phyloP scores from a whole-genome alignment of 2,113 vertebrate species.

The Coptodon bakossiorum region DNA sequence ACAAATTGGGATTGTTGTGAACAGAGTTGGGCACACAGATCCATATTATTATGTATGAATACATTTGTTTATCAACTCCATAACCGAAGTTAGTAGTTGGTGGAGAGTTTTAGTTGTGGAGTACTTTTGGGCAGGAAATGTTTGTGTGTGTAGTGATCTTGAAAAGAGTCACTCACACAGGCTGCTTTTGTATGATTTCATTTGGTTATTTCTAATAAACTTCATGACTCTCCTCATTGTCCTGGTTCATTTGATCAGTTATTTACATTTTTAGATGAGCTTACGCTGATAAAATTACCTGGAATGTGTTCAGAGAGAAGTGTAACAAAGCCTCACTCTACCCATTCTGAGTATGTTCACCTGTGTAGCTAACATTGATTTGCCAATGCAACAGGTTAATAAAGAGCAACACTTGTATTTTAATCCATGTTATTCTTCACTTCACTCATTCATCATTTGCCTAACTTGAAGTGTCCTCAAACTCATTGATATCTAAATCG shows the following conservation, averaged over 20 bases:
- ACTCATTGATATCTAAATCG: background rate
- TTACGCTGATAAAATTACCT: background rate
- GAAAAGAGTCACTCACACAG: background rate
- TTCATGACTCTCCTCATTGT: background rate
- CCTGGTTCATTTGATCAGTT: background rate
- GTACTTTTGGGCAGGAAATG: background rate
- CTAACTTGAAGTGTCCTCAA: background rate
- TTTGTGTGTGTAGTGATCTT: background rate
- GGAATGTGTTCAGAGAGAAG: background rate
- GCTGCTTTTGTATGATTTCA: conserved; percentile 31
- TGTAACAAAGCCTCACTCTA: background rate
- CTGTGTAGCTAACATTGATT: background rate
- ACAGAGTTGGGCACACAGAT: background rate
- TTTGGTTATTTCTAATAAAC: conserved; percentile 50
- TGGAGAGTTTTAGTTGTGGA: background rate
- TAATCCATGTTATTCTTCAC: background rate
- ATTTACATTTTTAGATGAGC: background rate
- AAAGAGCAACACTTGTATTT: background rate
- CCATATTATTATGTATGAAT: background rate
- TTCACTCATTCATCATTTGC: background rate
- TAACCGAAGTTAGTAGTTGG: background rate
- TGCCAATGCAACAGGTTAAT: background rate
- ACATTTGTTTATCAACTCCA: background rate
- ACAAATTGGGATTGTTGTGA: conserved; percentile 87
- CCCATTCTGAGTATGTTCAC: background rate